Base-by-base conservation (phyloP, 2,113 vertebrate genomes). In the Ceuthmochares aereus region DNA sequence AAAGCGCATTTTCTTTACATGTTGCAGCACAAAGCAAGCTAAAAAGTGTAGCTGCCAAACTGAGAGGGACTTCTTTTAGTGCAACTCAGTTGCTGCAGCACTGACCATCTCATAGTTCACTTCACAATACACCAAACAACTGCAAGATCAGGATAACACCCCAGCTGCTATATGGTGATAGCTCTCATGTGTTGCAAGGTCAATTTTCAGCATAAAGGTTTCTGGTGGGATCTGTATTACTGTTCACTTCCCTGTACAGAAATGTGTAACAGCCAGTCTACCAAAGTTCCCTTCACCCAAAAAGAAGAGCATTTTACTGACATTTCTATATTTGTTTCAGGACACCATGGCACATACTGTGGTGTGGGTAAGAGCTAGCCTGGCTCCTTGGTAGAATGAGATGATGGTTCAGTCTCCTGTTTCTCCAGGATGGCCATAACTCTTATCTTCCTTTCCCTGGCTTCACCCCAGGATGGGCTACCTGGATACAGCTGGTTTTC, bases 1-100 rank as follows among this genome's bases (percentile, higher is more conserved):
- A 89, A 59, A 93, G 43, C 26, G 78, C 86, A 78, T 75, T 89
- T 36, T 74, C 49, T 95, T 90, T 52, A 30, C 9, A 7, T 40
- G 6, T 63, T 67, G 64, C 47, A 70, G 60, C 64, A 77, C 42
- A 59, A 77, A 84, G 42, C 63, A 63, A 77, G 73, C 36, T 47
- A 40, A 85, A 83, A 80, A 45, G 36, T 29, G 40, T 51, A 70
- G 32, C 64, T 93, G 42, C 23, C 64, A 62, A 29, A 26, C 47
- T 77, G 63, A 32, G 73, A 45, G 22, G 12, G 9, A 49, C 14
- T 89, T 58, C 27, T 12, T 29, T 8, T 29, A 6, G 40, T 19
- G 21, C 30, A 40, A 2, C 21, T 30, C 47, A 10, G 45, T 23
- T 77, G 74, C 73, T 73, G 63, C 29, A 55, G 60, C 76, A 32